These are phyloP conservation scores for Herpailurus yagouaroundi DNA, from an alignment of 2,113 vertebrate species.

Conservation along the genomic window DNA sequence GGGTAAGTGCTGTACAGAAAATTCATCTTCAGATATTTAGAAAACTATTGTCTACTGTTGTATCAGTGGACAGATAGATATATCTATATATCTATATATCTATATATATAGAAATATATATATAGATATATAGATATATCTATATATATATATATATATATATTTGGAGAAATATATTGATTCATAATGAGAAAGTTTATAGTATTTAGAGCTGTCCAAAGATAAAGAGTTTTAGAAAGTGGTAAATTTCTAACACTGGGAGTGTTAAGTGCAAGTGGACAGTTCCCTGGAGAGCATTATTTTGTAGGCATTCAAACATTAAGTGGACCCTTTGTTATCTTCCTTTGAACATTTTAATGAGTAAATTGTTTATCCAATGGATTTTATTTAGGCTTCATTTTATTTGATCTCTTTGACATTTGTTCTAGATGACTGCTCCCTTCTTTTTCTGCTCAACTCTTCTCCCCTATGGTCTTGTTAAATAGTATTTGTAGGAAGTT, in stretches of 20 bases:
- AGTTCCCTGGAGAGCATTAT: neutral
- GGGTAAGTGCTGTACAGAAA: neutral
- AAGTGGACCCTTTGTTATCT: neutral
- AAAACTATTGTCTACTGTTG: neutral
- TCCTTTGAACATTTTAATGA: conserved; percentile 32
- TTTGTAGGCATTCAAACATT: conserved; percentile 6
- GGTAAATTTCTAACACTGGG: neutral
- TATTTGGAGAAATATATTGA: neutral
- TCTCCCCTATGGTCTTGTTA: neutral
- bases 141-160: neutral
- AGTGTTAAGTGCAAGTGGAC: neutral
- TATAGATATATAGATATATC: neutral
- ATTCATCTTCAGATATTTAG: neutral
- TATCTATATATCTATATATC: neutral
- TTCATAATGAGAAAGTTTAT: neutral
- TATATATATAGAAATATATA: neutral
- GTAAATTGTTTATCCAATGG: conserved; percentile 21
- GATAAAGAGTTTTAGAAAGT: conserved; percentile 29
- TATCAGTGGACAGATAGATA: neutral
- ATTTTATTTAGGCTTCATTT: conserved; percentile 47
- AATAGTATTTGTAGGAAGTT: neutral
- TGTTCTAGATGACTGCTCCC: neutral
- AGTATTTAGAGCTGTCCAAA: neutral
- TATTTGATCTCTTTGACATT: conserved; percentile 38
- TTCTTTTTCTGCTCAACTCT: neutral